Evolutionary conservation across 92 coral and sea anemone species (phyloP).

Genomic region (Umimayanthus chanpuru): DNA sequence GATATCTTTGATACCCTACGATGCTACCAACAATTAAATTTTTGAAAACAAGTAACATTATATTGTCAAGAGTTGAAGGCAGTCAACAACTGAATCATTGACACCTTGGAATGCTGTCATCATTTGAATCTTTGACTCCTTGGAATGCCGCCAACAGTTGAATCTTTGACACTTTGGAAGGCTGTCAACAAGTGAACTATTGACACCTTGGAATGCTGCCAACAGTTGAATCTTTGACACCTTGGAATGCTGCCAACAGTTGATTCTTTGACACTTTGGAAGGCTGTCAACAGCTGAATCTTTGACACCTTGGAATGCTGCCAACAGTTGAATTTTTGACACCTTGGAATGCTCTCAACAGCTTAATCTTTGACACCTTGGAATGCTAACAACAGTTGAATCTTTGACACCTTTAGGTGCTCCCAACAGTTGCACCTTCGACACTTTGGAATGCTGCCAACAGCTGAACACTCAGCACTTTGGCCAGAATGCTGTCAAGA

Average conservation of each 20-base stretch:
- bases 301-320: background rate
- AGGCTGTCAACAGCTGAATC: background rate
- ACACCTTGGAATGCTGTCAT: background rate
- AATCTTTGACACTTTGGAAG: too few relatives aligned
- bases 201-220: background rate
- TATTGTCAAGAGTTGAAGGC: too few relatives aligned
- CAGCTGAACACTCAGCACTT: too few relatives aligned
- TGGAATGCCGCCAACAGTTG: background rate
- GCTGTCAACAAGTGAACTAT: too few relatives aligned
- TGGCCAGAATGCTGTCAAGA: too few relatives aligned
- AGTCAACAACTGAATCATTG: too few relatives aligned
- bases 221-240: background rate
- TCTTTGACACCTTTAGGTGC: background rate
- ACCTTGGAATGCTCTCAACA: background rate
- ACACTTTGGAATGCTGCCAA: too few relatives aligned
- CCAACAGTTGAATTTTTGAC: background rate
- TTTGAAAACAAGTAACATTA: too few relatives aligned
- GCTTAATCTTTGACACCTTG: background rate
- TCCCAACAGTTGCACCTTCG: too few relatives aligned
- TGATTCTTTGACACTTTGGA: background rate
- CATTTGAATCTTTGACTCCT: background rate
- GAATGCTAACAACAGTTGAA: background rate
- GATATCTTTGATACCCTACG: too few relatives aligned
- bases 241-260: background rate
- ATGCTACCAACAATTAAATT: too few relatives aligned